Base-by-base conservation (phyloP, 2,113 vertebrate species). In the Chaetodon trifascialis region DNA sequence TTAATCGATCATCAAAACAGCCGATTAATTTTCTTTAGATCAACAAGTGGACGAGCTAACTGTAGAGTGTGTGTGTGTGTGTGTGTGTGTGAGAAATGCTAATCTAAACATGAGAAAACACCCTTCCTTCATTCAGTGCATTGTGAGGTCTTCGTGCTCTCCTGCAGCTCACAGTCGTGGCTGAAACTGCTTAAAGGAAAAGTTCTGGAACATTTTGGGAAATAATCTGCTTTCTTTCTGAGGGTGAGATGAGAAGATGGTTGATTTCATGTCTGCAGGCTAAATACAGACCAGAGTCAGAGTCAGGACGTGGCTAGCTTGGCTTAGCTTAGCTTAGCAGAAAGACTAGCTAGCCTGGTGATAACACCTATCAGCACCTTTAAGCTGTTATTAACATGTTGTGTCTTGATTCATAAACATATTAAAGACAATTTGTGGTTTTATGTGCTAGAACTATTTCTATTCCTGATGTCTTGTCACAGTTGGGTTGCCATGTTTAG, bases 91-190 rank as follows among this genome's bases (percentile, higher is more conserved):
- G 23, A 51, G 17, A 14, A 9, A n/a, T 49, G 25, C 11, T 15
- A 36, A 68, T 66, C 30, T 40, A 19, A 60, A 52, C 16, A n/a
- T n/a, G 23, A 51, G 11, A 58, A 58, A 80, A 59, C 23, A 44
- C 5, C 51, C 38, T 38, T 64, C 23, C 11, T 47, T 38, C 16
- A 7, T 51, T 71, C 0, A 85, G 82, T 83, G 73, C 81, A 64
- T 64, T 63, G 30, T 66, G 49, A 69, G 65, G 59, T 71, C 55
- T 55, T 75, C 14, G 30, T 30, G 30, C 30, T 30, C 30, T 44
- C 2, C 42, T 69, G n/a, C 1, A 54, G 70, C 7, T 55, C 40
- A 30, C 54, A 51, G 46, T 14, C 59, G 44, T 47, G 52, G 67
- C n/a, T 21, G 1, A 21, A 12, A 30, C 30, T 30, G 12, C 19